These are phyloP conservation scores for Geotrupes spiniger DNA, from an alignment of 2,888 invertebrate genomes.

Conservation along the genomic window DNA sequence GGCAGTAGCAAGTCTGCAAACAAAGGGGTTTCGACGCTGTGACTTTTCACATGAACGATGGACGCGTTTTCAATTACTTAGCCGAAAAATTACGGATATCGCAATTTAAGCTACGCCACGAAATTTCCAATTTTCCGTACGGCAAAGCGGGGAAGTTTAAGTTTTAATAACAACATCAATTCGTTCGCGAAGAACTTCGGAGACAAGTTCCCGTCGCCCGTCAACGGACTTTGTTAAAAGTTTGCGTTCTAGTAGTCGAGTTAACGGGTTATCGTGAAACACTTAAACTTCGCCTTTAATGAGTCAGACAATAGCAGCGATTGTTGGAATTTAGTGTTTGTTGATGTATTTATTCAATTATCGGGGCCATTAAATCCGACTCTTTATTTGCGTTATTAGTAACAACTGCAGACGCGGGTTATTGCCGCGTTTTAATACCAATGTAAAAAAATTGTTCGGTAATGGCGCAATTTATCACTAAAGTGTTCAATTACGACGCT, in stretches of 20 bases:
- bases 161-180: slow-evolving; percentile 32
- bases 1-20: background rate
- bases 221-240: slow-evolving; percentile 20
- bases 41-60: too few relatives aligned
- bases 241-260: slow-evolving; percentile 18
- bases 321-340: slow-evolving; percentile 9
- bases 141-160: slow-evolving; percentile 17
- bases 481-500: background rate
- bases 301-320: slow-evolving; percentile 9
- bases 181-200: slow-evolving; percentile 24
- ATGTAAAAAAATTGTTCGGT: background rate
- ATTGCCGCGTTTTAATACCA: background rate
- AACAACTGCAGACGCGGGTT: background rate
- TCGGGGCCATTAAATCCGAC: slow-evolving; percentile 1
- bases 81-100: background rate
- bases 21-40: background rate
- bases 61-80: too few relatives aligned
- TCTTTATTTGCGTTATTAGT: background rate
- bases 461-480: background rate
- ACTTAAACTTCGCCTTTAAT: slow-evolving; percentile 16
- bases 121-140: too few relatives aligned
- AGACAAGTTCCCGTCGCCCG: slow-evolving; percentile 17
- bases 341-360: slow-evolving; percentile 16
- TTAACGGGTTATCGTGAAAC: slow-evolving; percentile 18
- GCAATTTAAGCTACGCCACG: background rate